These are phyloP conservation scores for Chaetodon trifascialis DNA, from an alignment of 2,113 vertebrate species.

Conservation along the genomic window DNA sequence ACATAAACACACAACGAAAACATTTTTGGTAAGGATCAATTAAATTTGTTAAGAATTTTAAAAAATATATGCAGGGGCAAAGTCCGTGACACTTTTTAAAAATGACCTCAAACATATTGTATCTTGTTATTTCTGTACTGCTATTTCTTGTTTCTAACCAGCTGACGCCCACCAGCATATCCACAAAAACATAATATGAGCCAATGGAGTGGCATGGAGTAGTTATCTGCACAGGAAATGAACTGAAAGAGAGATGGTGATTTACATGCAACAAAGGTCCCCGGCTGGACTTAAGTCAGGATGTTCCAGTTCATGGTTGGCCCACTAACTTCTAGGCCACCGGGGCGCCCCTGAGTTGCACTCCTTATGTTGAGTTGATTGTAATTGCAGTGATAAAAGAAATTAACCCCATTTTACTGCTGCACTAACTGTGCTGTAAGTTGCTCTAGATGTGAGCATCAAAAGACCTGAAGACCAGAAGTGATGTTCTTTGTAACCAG, in stretches of 20 bases:
- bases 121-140: neutral
- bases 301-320: no score
- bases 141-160: neutral
- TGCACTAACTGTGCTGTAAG: neutral
- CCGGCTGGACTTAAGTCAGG: no score
- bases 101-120: no score
- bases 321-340: no score
- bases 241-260: neutral
- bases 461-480: neutral
- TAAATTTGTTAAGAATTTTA: no score
- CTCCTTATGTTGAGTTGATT: no score
- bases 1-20: neutral
- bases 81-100: neutral
- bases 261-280: neutral
- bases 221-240: neutral
- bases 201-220: neutral
- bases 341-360: neutral
- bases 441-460: neutral
- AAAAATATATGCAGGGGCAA: no score
- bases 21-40: no score
- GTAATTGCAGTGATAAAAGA: no score
- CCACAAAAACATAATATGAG: neutral
- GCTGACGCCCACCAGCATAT: no score
- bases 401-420: no score
- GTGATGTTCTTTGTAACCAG: neutral